These are phyloP conservation scores for Cephus pygmeus DNA, from an alignment of 2,888 invertebrate genomes.

Conservation along the genomic window DNA sequence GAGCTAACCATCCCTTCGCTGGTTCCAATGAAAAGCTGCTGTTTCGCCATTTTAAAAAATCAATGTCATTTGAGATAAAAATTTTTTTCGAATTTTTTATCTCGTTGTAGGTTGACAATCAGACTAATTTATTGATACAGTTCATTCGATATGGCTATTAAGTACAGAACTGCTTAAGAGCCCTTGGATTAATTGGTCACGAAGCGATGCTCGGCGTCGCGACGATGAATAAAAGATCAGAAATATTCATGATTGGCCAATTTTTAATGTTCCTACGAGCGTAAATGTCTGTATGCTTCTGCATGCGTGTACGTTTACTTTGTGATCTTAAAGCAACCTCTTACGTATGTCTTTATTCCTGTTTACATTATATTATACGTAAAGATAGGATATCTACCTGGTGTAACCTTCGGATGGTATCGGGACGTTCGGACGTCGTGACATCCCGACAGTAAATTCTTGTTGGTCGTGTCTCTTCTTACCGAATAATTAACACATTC, in stretches of 20 bases:
- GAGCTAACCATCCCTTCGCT: background rate
- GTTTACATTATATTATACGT: too few relatives aligned
- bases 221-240: constrained; percentile 22
- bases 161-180: constrained; percentile 11
- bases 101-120: too few relatives aligned
- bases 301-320: too few relatives aligned
- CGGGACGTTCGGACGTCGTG: background rate
- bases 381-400: too few relatives aligned
- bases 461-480: constrained; percentile 18
- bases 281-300: too few relatives aligned
- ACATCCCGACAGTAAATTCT: constrained; percentile 2
- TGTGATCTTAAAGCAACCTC: too few relatives aligned
- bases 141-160: background rate
- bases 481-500: constrained; percentile 23
- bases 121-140: too few relatives aligned
- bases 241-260: constrained; percentile 21
- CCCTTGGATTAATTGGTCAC: constrained; percentile 18
- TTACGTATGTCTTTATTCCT: too few relatives aligned
- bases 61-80: too few relatives aligned
- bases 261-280: constrained; percentile 13
- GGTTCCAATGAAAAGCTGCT: background rate
- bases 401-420: too few relatives aligned
- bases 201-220: constrained; percentile 7
- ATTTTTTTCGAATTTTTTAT: too few relatives aligned
- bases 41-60: too few relatives aligned